Evolutionary conservation across 2,797 vertebrate genomes (phyloP).

Genomic region (Girardinus metallicus): DNA sequence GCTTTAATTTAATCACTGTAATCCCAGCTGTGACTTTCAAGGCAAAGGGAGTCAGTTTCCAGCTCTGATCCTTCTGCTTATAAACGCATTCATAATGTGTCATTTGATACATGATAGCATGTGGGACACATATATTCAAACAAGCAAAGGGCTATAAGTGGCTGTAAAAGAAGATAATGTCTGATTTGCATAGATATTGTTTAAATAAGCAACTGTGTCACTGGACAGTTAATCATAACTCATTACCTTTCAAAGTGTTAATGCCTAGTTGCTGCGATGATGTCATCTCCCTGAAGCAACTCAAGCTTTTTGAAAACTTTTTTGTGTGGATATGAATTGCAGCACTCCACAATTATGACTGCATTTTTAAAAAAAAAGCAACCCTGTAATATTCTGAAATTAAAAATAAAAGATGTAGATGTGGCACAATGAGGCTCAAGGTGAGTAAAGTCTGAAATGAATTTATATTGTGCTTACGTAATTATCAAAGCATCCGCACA

Average conservation of each 20-base stretch:
- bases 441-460: background rate
- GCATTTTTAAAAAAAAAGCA: background rate
- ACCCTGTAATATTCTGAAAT: background rate
- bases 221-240: background rate
- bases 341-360: slow-evolving; percentile 15
- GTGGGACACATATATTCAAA: slow-evolving; percentile 23
- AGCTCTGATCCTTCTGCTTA: background rate
- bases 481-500: background rate
- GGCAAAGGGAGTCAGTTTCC: slow-evolving; percentile 4
- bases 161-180: slow-evolving; percentile 12
- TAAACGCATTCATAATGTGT: background rate
- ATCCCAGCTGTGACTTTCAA: background rate
- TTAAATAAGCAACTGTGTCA: slow-evolving; percentile 18
- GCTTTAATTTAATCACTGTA: background rate
- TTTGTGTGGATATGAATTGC: slow-evolving; percentile 7
- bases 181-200: slow-evolving; percentile 43
- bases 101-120: slow-evolving; percentile 1
- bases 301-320: slow-evolving; percentile 5
- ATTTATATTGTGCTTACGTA: background rate
- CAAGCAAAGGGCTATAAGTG: background rate
- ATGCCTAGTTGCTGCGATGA: background rate
- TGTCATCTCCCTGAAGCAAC: slow-evolving; percentile 2
- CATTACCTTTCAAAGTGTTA: slow-evolving; percentile 27
- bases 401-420: background rate
- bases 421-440: background rate